Base-by-base conservation (phyloP, 2,888 invertebrate genomes). In the Pachymerium ferrugineum region DNA sequence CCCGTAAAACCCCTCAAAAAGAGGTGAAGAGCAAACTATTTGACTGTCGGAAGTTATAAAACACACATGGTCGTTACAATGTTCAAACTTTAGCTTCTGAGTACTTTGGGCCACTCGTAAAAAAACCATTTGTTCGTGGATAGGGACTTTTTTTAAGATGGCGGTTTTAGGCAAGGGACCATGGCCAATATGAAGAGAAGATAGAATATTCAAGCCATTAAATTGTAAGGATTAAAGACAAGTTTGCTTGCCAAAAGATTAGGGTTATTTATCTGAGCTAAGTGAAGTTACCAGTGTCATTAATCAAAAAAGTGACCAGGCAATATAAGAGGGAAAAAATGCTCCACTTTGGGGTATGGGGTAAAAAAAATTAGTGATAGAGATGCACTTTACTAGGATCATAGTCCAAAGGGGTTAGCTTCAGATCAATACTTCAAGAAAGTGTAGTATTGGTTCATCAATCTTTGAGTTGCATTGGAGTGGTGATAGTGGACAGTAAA, bases 21-120 rank as follows among this genome's bases (percentile, higher is more conserved):
- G 54, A 54, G 54, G 54, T 54, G 54, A 54, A 54, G 54, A 54
- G 54, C 54, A 54, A 54, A 54, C 25, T 25, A 14, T 54, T 54
- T 54, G 54, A 54, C 54, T 54, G 54, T 22, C 54, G 54, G 54
- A 54, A 54, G 54, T 54, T 54, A 8, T 54, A 54, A 54, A 54
- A 54, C 54, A 54, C 25, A 25, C 54, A 54, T 12, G 54, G 54
- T 54, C 54, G 54, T 54, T 54, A 54, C 54, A 54, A 54, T 54
- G 54, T 54, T 54, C 54, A 54, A 54, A 54, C 25, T 54, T 54
- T 54, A 54, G 54, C 54, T 54, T 54, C 28, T 54, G 22, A 28
- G 54, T 54, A 25, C 54, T 54, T 54, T 54, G 54, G 54, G 54
- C 54, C 54, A 54, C 54, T 54, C 54, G 54, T 54, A 54, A 54